A percentile compares a stretch with the other conserved stretches of the same genome.
phyloP scores from a whole-genome alignment of 2,797 vertebrate genomes.

The Lemur catta region DNA sequence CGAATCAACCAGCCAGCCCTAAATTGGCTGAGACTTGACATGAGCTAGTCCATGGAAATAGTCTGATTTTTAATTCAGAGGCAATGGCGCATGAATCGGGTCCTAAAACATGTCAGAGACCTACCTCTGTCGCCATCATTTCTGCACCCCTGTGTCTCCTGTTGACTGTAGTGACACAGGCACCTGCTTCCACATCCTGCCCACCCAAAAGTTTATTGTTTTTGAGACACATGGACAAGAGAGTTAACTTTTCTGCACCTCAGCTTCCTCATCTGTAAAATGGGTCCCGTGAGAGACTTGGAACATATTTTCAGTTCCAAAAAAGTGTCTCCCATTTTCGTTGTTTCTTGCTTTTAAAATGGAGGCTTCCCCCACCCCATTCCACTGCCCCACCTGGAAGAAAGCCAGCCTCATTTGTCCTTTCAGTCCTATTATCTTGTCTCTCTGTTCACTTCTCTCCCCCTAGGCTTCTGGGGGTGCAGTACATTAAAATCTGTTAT shows the following conservation, averaged over 20 bases:
- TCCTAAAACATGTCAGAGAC: neutral
- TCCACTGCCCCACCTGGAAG: neutral
- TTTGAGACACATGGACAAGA: neutral
- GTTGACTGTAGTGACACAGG: neutral
- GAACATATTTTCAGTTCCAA: neutral
- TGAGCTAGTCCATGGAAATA: neutral
- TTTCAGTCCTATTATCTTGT: neutral
- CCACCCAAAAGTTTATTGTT: neutral
- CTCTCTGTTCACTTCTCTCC: neutral
- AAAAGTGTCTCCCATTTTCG: neutral
- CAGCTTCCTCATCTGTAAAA: neutral
- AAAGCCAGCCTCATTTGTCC: neutral
- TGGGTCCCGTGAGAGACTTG: neutral
- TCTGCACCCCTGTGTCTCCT: neutral
- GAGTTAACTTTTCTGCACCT: neutral
- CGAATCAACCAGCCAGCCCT: too few relatives aligned
- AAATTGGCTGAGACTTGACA: neutral
- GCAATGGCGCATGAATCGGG: neutral
- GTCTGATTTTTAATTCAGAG: neutral
- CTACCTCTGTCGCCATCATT: neutral
- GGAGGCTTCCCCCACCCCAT: neutral
- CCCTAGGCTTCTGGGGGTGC: neutral
- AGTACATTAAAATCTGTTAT: constrained; percentile 45
- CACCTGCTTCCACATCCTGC: neutral
- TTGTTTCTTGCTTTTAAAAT: neutral